Percentiles rank a stretch among this genome's conserved stretches.
phyloP scores from a whole-genome alignment of 2,113 vertebrate species.

The Salminus brasiliensis region DNA sequence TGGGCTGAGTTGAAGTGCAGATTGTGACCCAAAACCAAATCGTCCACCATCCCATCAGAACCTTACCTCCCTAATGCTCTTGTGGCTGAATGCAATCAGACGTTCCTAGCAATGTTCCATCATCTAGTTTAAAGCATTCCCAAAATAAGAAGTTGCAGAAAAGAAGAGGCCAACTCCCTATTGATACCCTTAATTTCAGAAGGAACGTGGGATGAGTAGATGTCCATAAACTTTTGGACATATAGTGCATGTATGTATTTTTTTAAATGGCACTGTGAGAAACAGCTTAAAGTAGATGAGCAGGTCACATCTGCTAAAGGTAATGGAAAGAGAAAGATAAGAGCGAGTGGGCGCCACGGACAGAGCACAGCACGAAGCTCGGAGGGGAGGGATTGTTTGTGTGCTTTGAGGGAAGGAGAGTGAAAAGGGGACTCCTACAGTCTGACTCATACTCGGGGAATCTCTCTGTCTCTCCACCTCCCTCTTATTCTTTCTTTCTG shows the following conservation, averaged over 20 bases:
- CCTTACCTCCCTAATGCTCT: not conserved
- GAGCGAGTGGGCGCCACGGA: conserved; percentile 1
- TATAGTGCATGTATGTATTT: not conserved
- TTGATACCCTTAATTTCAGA: no score
- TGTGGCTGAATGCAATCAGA: not conserved
- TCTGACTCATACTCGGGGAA: conserved; percentile 48
- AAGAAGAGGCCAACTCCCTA: not conserved
- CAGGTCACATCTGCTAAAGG: conserved; percentile 3
- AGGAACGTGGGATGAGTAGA: no score
- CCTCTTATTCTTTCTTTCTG: not conserved
- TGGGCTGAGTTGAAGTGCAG: not conserved
- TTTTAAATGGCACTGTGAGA: not conserved
- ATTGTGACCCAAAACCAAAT: not conserved
- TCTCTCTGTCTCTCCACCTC: conserved; percentile 37
- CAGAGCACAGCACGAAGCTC: not conserved
- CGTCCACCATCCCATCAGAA: not conserved
- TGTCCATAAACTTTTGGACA: no score
- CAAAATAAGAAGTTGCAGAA: not conserved
- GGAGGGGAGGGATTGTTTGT: conserved; percentile 30
- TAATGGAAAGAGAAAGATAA: not conserved
- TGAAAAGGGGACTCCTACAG: conserved; percentile 42
- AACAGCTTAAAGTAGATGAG: not conserved
- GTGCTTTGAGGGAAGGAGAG: conserved; percentile 22
- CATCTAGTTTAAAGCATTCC: no score
- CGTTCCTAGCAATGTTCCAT: not conserved